These are phyloP conservation scores for Drosophila ogumai DNA, from an alignment of 1,140 invertebrate species.

Conservation along the genomic window DNA sequence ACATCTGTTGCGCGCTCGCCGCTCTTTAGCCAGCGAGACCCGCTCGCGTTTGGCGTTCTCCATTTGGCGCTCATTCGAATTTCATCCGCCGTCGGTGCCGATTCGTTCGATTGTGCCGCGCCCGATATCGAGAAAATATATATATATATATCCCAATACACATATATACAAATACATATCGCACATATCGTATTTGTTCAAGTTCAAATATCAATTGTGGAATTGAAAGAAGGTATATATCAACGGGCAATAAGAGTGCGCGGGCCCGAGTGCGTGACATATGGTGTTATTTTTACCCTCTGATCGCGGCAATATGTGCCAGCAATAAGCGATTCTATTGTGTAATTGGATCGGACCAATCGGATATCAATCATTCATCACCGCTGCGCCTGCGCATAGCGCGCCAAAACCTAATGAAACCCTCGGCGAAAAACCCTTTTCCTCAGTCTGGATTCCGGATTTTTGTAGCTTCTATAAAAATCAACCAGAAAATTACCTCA, in stretches of 20 bases:
- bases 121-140: slow-evolving; percentile 65
- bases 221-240: slow-evolving; percentile 51
- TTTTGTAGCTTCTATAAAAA: slow-evolving; percentile 42
- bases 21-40: slow-evolving; percentile 23
- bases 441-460: slow-evolving; percentile 29
- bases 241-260: slow-evolving; percentile 34
- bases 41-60: slow-evolving; percentile 10
- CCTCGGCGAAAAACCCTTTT: slow-evolving; percentile 36
- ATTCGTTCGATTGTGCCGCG: slow-evolving; percentile 69
- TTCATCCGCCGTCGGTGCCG: slow-evolving; percentile 74
- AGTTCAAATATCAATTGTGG: slow-evolving; percentile 75
- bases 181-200: slow-evolving; percentile 47
- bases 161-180: slow-evolving; percentile 39
- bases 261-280: slow-evolving; percentile 73
- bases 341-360: slow-evolving; percentile 53
- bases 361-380: slow-evolving; percentile 9
- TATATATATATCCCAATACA: slow-evolving; percentile 42
- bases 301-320: slow-evolving; percentile 32
- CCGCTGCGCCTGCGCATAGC: slow-evolving; percentile 57
- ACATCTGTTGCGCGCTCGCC: slow-evolving; percentile 19
- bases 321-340: slow-evolving; percentile 63
- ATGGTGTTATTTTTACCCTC: slow-evolving; percentile 70
- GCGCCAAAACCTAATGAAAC: slow-evolving; percentile 2
- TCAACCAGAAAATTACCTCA: slow-evolving; percentile 74
- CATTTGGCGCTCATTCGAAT: slow-evolving; percentile 63